Percentiles rank a stretch among this genome's conserved stretches.
These are phyloP conservation scores for Gymnosoma rotundatum DNA, from an alignment of 2,888 invertebrate genomes.

Conservation along the genomic window DNA sequence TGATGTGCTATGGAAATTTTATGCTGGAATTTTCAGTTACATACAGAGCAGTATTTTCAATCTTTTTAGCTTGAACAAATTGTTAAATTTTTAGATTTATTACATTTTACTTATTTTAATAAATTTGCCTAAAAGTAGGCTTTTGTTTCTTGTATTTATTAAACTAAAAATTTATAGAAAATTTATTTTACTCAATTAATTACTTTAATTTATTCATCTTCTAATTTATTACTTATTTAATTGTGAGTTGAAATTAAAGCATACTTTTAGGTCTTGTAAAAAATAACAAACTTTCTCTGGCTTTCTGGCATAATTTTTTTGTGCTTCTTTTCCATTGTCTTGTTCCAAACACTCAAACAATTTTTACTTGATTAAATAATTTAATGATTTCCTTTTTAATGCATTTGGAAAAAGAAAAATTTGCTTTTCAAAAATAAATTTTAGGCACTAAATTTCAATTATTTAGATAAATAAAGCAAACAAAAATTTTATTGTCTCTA, in stretches of 20 bases:
- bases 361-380: constrained; percentile 50
- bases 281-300: background rate
- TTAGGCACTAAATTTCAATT: constrained; percentile 3
- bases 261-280: background rate
- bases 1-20: constrained; percentile 37
- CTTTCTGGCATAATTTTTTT: background rate
- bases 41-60: background rate
- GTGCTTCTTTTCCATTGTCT: background rate
- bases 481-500: constrained; percentile 4
- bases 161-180: background rate
- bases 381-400: constrained; percentile 50
- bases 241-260: background rate
- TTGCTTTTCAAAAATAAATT: background rate
- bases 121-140: constrained; percentile 26
- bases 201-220: background rate
- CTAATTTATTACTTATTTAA: background rate
- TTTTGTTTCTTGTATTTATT: background rate
- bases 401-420: constrained; percentile 19
- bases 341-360: constrained; percentile 42
- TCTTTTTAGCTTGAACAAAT: background rate
- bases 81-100: background rate
- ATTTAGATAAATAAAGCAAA: background rate
- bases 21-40: constrained; percentile 34
- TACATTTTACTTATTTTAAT: background rate
- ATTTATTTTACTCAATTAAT: no score